phyloP scores from a whole-genome alignment of 2,113 vertebrate genomes.

The Corythaeola cristata region DNA sequence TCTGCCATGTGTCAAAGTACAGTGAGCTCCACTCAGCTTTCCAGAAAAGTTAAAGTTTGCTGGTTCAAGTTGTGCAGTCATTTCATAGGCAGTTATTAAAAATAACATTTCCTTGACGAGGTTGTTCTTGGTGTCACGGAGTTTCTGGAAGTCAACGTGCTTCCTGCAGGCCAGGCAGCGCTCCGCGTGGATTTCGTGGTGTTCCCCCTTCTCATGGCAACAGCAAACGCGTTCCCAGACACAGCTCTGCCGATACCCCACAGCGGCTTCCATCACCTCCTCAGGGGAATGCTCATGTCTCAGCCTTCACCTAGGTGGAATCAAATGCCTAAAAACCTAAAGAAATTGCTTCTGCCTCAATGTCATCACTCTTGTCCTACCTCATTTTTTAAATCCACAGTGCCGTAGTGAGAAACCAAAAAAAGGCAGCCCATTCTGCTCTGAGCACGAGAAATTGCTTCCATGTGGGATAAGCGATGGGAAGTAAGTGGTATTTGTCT shows the following conservation, averaged over 20 bases:
- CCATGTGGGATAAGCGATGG: neutral
- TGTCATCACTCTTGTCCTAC: neutral
- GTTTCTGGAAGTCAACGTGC: neutral
- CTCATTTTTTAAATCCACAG: neutral
- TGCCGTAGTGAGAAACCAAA: neutral
- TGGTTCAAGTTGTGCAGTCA: neutral
- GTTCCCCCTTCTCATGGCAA: neutral
- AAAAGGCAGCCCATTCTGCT: neutral
- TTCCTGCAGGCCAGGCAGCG: neutral
- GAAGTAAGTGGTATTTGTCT: neutral
- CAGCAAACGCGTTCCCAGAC: neutral
- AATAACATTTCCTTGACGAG: neutral
- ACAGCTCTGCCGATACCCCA: neutral
- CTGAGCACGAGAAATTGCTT: neutral
- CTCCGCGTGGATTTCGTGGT: neutral
- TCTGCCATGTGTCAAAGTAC: rapidly evolving
- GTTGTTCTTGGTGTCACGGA: neutral
- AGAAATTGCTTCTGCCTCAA: neutral
- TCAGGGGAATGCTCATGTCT: neutral
- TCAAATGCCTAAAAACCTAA: neutral
- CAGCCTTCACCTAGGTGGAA: neutral
- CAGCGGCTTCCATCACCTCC: neutral
- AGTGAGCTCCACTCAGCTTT: neutral
- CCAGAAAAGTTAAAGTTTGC: neutral
- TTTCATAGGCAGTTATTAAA: neutral